Percentiles rank a stretch among this genome's conserved stretches.
These are phyloP conservation scores for Heliocidaris tuberculata DNA, from an alignment of 35 echinoderm and acorn worm species.

Conservation along the genomic window DNA sequence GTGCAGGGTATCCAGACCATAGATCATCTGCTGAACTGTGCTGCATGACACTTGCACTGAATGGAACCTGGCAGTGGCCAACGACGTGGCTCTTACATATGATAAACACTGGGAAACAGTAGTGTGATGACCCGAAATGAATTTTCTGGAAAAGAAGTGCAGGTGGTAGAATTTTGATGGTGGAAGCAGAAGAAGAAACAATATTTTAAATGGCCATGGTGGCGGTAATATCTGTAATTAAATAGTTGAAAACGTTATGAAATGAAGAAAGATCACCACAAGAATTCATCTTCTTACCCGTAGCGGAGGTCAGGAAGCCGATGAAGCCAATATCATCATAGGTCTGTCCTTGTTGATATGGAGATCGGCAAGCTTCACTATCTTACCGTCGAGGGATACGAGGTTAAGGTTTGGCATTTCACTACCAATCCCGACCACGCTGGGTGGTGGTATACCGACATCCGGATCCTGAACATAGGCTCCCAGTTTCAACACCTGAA, in stretches of 20 bases:
- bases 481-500: not conserved
- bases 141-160: not conserved
- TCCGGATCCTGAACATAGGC: not conserved
- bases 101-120: no score
- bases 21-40: no score
- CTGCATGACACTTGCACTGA: no score
- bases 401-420: constrained; percentile 45
- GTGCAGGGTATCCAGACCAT: no score
- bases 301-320: constrained; percentile 81
- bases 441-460: not conserved
- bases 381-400: constrained; percentile 38
- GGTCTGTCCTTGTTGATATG: constrained; percentile 73
- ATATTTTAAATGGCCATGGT: not conserved
- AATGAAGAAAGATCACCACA: not conserved
- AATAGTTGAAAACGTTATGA: not conserved
- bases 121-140: no score
- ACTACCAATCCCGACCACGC: not conserved
- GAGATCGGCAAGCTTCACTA: constrained; percentile 15
- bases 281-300: constrained; percentile 44
- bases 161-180: not conserved
- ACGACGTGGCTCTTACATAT: no score
- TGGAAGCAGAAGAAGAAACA: no score
- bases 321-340: constrained; percentile 70
- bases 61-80: no score
- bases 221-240: not conserved